These are phyloP conservation scores for Amphiprion percula DNA, from an alignment of 2,113 vertebrate genomes.

Conservation along the genomic window DNA sequence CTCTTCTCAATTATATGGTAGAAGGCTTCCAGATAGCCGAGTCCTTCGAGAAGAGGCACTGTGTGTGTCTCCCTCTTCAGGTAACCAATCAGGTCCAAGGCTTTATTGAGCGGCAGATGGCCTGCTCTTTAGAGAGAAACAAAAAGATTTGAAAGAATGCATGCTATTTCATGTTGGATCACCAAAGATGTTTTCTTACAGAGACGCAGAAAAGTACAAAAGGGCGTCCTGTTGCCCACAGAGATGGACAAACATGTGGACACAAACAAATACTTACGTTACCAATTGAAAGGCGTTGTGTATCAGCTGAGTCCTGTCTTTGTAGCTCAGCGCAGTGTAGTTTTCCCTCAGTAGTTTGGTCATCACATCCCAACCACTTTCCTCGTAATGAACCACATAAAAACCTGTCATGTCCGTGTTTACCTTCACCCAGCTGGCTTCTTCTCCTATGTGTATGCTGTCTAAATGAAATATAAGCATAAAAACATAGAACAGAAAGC, in stretches of 20 bases:
- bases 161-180: slow-evolving; percentile 10
- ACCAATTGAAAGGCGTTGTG: slow-evolving; percentile 86
- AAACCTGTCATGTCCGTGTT: slow-evolving; percentile 87
- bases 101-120: slow-evolving; percentile 76
- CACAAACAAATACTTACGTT: slow-evolving; percentile 75
- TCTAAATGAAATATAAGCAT: slow-evolving; percentile 65
- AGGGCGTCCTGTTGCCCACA: neutral
- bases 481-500: neutral
- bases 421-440: slow-evolving; percentile 85
- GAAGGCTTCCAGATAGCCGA: slow-evolving; percentile 80
- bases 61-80: slow-evolving; percentile 81
- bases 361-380: slow-evolving; percentile 82
- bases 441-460: slow-evolving; percentile 77
- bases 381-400: slow-evolving; percentile 87
- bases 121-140: slow-evolving; percentile 76
- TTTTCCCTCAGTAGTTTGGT: slow-evolving; percentile 81
- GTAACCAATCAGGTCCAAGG: slow-evolving; percentile 83
- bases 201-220: slow-evolving; percentile 7
- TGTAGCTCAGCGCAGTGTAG: slow-evolving; percentile 84
- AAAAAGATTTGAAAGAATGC: slow-evolving; percentile 25
- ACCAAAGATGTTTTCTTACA: neutral
- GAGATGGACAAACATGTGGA: neutral
- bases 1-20: slow-evolving; percentile 80
- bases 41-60: slow-evolving; percentile 82
- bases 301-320: slow-evolving; percentile 85